These are phyloP conservation scores for Chlorodrepanis virens DNA, from an alignment of 2,113 vertebrate species.

Conservation along the genomic window DNA sequence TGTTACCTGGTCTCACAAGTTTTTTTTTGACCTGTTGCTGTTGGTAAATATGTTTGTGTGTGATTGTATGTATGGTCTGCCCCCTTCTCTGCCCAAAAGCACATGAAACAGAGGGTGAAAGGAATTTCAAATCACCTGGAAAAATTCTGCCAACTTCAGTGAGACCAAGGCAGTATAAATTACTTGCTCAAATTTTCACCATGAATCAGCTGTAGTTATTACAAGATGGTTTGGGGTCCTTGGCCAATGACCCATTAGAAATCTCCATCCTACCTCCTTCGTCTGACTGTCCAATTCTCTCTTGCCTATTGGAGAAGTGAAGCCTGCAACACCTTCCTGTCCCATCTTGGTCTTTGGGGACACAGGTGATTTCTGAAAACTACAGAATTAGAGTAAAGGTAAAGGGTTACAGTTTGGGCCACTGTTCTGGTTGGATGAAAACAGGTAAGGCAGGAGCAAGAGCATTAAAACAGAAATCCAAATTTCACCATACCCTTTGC, in stretches of 20 bases:
- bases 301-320: not conserved
- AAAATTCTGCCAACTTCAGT: not conserved
- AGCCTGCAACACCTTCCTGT: not conserved
- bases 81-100: not conserved
- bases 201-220: not conserved
- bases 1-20: not conserved
- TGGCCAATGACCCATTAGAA: not conserved
- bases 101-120: not conserved
- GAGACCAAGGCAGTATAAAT: not conserved
- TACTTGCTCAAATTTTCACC: accelerated
- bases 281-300: not conserved
- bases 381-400: not conserved
- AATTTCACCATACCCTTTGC: not conserved
- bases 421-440: not conserved
- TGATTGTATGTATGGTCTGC: not conserved
- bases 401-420: not conserved
- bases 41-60: accelerated
- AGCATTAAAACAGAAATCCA: not conserved
- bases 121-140: not conserved
- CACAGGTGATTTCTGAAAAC: not conserved
- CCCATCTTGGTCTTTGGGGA: not conserved
- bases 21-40: not conserved
- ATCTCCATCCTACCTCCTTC: not conserved
- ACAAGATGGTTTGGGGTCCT: not conserved
- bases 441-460: not conserved